Base-by-base conservation (phyloP, 2,113 vertebrate genomes). In the Phoenicopterus ruber region DNA sequence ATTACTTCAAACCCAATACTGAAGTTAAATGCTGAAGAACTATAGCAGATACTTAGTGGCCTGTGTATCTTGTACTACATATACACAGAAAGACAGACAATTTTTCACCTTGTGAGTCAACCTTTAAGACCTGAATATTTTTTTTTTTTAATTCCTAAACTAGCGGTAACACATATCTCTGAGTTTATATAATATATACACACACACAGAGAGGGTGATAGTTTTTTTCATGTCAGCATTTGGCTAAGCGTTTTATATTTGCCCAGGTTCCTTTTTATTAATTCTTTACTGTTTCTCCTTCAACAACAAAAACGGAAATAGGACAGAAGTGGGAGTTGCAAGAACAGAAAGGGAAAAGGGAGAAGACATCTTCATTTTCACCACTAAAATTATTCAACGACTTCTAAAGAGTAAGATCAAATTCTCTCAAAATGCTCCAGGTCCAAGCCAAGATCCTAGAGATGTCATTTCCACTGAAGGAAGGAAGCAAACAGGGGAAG, bases 91-190 rank as follows among this genome's bases (percentile, higher is more conserved):
- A 82, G 36, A 71, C 58, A 79, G 89, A 86, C n/a, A 58, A 84
- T 63, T 69, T 73, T 86, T 91, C 31, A 34, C 57, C 62, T 94
- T 93, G 31, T 82, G 92, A 96, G 88, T 92, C 87, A 94, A 71
- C 69, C 47, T 95, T 82, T 88, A 93, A 92, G 95, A 94, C 44
- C 17, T 84, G 66, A 87, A 84, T 36, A 55, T 49, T 88, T 78
- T 59, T 19, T 46, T 70, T 96, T 91, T 88, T 86, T 36, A 90
- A 81, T 84, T 70, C 61, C 49, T 93, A 72, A 88, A 79, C 73
- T 77, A 80, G 52, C 71, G 80, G 88, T 72, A 89, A 90, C 65
- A 95, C 10, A 29, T 67, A 96, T 93, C 44, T 95, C 42, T 72
- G 32, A 69, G 57, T 81, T 83, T 67, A 57, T 71, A 13, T 54